Percentiles rank a stretch among this genome's conserved stretches.
phyloP scores from a whole-genome alignment of 2,888 invertebrate species.

The Pammene aurita region DNA sequence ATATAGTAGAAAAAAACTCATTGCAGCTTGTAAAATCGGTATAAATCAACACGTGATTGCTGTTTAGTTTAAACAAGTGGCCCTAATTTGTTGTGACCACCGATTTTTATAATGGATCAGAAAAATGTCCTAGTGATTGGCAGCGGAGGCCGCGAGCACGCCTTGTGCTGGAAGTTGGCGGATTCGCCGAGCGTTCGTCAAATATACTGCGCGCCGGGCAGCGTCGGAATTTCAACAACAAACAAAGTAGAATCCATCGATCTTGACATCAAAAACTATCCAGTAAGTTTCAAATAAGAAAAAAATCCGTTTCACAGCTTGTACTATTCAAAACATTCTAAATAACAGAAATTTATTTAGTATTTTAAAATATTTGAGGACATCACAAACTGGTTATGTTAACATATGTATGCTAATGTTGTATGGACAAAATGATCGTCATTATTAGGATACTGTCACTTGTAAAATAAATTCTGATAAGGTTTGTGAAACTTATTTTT shows the following conservation, averaged over 20 bases:
- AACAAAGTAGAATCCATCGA: slow-evolving; percentile 87
- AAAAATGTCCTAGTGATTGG: slow-evolving; percentile 91
- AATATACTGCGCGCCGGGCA: slow-evolving; percentile 94
- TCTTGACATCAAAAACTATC: slow-evolving; percentile 86
- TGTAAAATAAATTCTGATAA: no score
- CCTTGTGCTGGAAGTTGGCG: slow-evolving; percentile 95
- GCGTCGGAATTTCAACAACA: slow-evolving; percentile 90
- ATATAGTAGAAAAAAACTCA: neutral
- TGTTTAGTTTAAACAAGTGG: slow-evolving; percentile 31
- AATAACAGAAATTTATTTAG: neutral
- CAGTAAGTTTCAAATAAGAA: slow-evolving; percentile 78
- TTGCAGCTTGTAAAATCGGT: neutral
- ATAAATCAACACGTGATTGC: slow-evolving; percentile 53
- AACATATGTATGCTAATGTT: neutral
- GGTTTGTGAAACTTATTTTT: no score
- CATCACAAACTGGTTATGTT: slow-evolving; percentile 3
- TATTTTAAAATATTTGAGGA: neutral
- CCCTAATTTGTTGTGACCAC: slow-evolving; percentile 36
- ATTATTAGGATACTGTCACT: no score
- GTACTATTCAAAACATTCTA: neutral
- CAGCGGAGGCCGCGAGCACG: slow-evolving; percentile 97
- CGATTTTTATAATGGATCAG: slow-evolving; percentile 63
- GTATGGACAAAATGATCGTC: no score
- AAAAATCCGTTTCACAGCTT: no score
- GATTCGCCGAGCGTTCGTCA: slow-evolving; percentile 88